Evolutionary conservation across 2,888 invertebrate species (phyloP), one percentile per base, ranked within the genome.

Genomic region (Drosophila histrio): DNA sequence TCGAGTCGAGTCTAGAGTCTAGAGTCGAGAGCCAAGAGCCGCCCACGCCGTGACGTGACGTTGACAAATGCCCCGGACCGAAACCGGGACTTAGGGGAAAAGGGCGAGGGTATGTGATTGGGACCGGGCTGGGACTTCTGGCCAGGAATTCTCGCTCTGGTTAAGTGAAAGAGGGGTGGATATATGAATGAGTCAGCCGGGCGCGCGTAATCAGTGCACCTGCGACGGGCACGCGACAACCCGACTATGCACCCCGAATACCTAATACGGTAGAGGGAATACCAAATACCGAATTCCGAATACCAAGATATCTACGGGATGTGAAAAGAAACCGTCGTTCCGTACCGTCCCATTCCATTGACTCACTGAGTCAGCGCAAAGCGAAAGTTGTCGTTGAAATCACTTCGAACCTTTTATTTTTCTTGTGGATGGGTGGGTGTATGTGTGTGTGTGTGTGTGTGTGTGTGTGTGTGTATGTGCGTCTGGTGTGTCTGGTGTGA

Each of bases 51-150:
- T 66, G 66, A 58, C 67, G 68, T 84, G 82, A 82, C 82, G 84
- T 82, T 82, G 82, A 82, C 84, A 82, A 82, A 82, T 84, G 82
- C 76, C 47, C 63, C 62, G 65, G 54, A 52, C 61, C 43, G 72
- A 28, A 43, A 63, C 49, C 36, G 28, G 21, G 39, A 21, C 28
- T 38, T 19, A n/a, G 17, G 13, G 5, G 44, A 9, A 15, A 8
- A 22, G 17, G 36, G 3, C 24, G 17, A 26, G 26, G 38, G 38
- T 11, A 5, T 19, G 17, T 19, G 36, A 34, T 19, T 13, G 49
- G 7, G 30, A 49, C 0, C 13, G 24, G 26, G 4, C 26, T 11
- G 36, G 8, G 44, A 26, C 44, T 17, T 17, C 36, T 47, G 56
- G 47, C 47, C 36, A 21, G 47, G 21, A 57, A 38, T 13, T 32